Evolutionary conservation across 2,113 vertebrate species (phyloP).

Genomic region (Rhegmatorhina hoffmannsi): DNA sequence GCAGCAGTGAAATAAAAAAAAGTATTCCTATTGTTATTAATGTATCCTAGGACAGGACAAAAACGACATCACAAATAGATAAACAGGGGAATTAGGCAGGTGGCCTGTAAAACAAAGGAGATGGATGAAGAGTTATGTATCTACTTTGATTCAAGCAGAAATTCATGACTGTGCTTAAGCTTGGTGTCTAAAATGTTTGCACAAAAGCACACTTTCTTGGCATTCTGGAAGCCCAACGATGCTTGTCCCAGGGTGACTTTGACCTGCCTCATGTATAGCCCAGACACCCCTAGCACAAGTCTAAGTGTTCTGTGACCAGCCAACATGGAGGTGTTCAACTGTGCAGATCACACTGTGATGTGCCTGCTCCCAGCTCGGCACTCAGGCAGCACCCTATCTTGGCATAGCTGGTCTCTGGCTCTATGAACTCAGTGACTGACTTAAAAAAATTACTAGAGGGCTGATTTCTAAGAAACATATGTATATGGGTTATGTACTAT

Average conservation of each 20-base stretch:
- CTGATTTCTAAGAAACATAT: not conserved
- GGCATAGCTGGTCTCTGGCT: not conserved
- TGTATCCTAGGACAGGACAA: not conserved
- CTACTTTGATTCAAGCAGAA: not conserved
- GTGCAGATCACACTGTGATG: not conserved
- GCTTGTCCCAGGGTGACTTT: not conserved
- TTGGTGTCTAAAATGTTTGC: not conserved
- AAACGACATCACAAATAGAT: not conserved
- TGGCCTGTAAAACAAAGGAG: not conserved
- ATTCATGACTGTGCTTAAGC: not conserved
- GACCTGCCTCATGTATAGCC: fast-evolving
- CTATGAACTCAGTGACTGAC: not conserved
- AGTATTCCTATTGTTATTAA: not conserved
- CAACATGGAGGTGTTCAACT: not conserved
- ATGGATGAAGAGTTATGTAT: not conserved
- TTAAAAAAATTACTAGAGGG: not conserved
- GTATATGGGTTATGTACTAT: not conserved
- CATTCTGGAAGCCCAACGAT: not conserved
- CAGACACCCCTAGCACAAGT: not conserved
- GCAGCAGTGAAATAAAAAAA: not conserved
- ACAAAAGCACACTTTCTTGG: not conserved
- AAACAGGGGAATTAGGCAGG: not conserved
- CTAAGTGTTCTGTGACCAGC: not conserved
- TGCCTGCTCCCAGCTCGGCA: not conserved
- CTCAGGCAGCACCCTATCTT: fast-evolving